A percentile compares a stretch with the other conserved stretches of the same genome.
These are phyloP conservation scores for Pyrochroa serraticornis DNA, from an alignment of 2,888 invertebrate genomes.

Conservation along the genomic window DNA sequence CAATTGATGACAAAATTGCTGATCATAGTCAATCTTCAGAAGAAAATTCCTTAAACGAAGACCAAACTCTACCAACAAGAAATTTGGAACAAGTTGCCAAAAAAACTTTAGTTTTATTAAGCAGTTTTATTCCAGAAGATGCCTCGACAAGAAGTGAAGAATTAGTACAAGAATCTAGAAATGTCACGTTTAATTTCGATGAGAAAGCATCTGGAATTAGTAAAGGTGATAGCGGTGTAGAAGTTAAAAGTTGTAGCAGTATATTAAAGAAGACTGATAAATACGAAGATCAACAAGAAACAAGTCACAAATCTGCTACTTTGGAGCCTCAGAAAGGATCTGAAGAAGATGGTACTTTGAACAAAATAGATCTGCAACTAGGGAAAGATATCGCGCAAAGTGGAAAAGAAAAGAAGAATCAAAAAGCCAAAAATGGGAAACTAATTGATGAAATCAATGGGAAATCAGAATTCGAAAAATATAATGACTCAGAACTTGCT, in stretches of 20 bases:
- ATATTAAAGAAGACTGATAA: too few relatives aligned
- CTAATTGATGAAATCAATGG: neutral
- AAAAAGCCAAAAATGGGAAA: neutral
- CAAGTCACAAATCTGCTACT: conserved; percentile 1
- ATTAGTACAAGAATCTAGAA: conserved; percentile 12
- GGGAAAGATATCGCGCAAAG: neutral
- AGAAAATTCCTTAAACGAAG: conserved; percentile 10
- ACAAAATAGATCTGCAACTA: neutral
- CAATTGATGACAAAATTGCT: neutral
- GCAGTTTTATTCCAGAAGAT: conserved; percentile 1
- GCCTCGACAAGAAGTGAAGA: conserved; percentile 1
- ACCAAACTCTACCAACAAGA: too few relatives aligned
- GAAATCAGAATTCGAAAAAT: too few relatives aligned
- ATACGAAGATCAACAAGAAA: neutral
- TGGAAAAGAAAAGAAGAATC: neutral
- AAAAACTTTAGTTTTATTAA: neutral
- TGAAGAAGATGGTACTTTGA: neutral
- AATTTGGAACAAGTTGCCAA: too few relatives aligned
- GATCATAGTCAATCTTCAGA: neutral
- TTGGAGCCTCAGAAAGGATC: neutral
- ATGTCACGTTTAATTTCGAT: conserved; percentile 20
- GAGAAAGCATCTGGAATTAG: neutral
- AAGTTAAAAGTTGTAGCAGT: too few relatives aligned
- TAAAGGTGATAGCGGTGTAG: too few relatives aligned
- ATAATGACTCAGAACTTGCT: too few relatives aligned